Evolutionary conservation across 1,140 invertebrate genomes (phyloP).

Genomic region (Zelostemma sp.): DNA sequence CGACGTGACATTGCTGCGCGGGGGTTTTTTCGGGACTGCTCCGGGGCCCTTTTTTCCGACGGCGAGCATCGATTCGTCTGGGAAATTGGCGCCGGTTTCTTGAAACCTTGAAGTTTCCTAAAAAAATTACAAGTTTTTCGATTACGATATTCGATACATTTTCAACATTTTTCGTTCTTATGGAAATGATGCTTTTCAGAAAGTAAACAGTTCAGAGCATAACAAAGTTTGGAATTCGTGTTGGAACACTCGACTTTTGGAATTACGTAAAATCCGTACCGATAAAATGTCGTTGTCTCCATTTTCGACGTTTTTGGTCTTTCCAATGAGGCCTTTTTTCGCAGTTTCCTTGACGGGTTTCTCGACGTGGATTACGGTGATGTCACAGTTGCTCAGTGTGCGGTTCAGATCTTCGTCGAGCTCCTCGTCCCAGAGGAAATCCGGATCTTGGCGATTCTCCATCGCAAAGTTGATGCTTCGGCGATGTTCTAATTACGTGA

Average conservation of each 20-base stretch:
- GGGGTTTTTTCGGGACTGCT: conserved; percentile 18
- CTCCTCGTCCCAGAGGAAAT: conserved; percentile 57
- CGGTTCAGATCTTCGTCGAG: conserved; percentile 41
- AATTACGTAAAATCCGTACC: conserved; percentile 37
- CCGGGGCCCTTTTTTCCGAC: conserved; percentile 71
- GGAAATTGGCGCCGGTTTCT: conserved; percentile 71
- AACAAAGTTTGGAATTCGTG: no score
- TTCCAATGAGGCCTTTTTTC: conserved; percentile 50
- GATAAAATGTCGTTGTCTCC: conserved; percentile 76
- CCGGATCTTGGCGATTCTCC: conserved; percentile 63
- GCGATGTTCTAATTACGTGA: no score
- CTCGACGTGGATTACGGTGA: conserved; percentile 62
- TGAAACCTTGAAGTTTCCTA: conserved; percentile 76
- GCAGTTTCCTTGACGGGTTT: conserved; percentile 18
- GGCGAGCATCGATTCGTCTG: conserved; percentile 67
- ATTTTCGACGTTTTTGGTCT: conserved; percentile 70
- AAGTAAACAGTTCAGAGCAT: no score
- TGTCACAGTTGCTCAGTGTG: conserved; percentile 59
- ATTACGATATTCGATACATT: no score
- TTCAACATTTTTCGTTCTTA: no score
- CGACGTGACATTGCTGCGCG: conserved; percentile 7
- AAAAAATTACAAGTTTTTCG: no score
- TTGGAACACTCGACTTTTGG: conserved; percentile 31
- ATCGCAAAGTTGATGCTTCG: no score
- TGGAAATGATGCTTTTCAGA: no score